Conservation (phyloP, 2,113 vertebrate species). For the cat (Felis catus) region DNA sequence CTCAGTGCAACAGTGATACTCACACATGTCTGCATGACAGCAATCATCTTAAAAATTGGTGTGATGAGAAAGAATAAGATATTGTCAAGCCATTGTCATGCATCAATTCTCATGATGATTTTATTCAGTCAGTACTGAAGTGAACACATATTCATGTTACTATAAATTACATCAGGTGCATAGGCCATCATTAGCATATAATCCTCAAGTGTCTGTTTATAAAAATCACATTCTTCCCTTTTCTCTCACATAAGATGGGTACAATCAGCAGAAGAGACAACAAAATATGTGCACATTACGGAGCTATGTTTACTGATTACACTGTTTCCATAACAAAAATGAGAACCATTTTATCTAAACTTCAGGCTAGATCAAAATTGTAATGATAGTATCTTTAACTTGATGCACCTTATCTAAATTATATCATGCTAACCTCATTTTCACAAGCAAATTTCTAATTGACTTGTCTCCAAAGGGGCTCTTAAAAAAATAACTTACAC, state of each 20-base stretch:
- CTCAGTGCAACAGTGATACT: neutral
- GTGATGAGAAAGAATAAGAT: slow-evolving; percentile 53
- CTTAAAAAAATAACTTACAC: neutral
- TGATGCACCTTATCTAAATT: neutral
- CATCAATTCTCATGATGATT: slow-evolving; percentile 62
- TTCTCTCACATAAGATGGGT: neutral
- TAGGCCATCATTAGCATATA: neutral
- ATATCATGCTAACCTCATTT: neutral
- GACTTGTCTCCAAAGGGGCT: neutral
- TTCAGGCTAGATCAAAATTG: neutral
- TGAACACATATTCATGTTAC: slow-evolving; percentile 34
- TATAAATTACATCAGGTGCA: slow-evolving; percentile 38
- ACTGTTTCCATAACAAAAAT: slow-evolving; percentile 13
- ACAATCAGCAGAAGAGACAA: slow-evolving; percentile 28
- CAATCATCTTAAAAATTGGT: slow-evolving; percentile 40
- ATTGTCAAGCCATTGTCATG: slow-evolving; percentile 24
- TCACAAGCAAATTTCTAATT: neutral
- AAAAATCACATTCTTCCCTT: slow-evolving; percentile 25
- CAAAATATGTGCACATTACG: neutral
- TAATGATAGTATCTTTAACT: neutral
- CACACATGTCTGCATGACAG: neutral
- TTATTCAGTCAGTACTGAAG: slow-evolving; percentile 57
- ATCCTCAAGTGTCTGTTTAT: slow-evolving; percentile 40
- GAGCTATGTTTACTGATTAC: neutral
- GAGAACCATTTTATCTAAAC: neutral